Conservation (phyloP, 2,888 invertebrate species). For the Cantharis lateralis region DNA sequence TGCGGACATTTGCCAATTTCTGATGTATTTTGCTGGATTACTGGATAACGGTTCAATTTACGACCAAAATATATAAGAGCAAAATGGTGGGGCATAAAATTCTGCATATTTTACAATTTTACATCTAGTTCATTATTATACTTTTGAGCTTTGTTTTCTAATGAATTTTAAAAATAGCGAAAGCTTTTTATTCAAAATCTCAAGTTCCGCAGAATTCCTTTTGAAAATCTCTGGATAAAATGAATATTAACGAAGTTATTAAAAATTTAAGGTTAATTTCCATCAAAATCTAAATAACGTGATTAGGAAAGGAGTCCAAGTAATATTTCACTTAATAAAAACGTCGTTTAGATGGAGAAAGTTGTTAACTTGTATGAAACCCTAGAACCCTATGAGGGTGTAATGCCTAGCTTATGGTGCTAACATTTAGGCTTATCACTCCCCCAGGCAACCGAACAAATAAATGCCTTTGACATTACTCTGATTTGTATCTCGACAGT, state of each 20-base stretch:
- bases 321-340: slow-evolving; percentile 19
- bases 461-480: slow-evolving; percentile 10
- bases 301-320: not conserved
- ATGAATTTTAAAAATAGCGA: not conserved
- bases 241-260: not conserved
- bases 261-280: not conserved
- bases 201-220: not conserved
- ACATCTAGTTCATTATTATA: not conserved
- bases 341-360: slow-evolving; percentile 21
- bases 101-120: not conserved
- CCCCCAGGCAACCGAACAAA: slow-evolving; percentile 10
- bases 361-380: slow-evolving; percentile 23
- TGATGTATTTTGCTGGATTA: not conserved
- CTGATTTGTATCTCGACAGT: slow-evolving; percentile 7
- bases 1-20: not conserved
- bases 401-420: slow-evolving; percentile 23
- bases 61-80: not conserved
- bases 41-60: not conserved
- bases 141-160: not conserved
- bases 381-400: slow-evolving; percentile 18
- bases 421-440: slow-evolving; percentile 32
- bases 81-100: not conserved
- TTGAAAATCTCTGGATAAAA: no score
- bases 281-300: not conserved
- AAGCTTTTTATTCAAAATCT: not conserved